phyloP scores from a whole-genome alignment of 2,797 vertebrate genomes.

The Fratercula arctica region DNA sequence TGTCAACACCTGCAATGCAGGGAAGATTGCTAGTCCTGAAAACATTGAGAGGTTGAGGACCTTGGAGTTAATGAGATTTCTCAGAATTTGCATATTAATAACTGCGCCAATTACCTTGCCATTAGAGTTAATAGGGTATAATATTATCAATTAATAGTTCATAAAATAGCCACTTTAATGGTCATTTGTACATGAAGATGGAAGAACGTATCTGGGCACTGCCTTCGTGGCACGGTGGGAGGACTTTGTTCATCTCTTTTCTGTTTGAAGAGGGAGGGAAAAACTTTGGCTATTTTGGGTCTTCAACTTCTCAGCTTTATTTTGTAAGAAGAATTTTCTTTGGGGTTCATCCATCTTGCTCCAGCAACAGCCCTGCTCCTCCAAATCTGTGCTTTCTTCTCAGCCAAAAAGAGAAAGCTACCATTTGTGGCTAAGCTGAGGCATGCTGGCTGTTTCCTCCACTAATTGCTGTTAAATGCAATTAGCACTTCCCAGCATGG shows the following conservation, averaged over 20 bases:
- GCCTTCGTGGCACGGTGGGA: fast-evolving
- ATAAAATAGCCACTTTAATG: neutral
- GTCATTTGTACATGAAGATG: neutral
- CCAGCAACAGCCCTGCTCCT: neutral
- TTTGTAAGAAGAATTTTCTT: neutral
- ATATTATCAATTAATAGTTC: conserved; percentile 21
- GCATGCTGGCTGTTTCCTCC: neutral
- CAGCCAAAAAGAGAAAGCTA: neutral
- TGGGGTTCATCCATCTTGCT: neutral
- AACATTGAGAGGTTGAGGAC: neutral
- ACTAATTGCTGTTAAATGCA: neutral
- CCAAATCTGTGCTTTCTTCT: neutral
- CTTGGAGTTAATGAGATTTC: neutral
- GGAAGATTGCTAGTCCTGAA: neutral
- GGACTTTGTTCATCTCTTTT: neutral
- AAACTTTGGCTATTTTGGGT: neutral
- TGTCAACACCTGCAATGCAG: neutral
- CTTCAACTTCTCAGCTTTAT: neutral
- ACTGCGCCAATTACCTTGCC: neutral
- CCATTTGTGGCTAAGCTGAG: fast-evolving
- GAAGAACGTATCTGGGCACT: neutral
- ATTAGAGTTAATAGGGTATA: neutral
- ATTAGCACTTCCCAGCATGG: neutral
- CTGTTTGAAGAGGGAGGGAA: neutral
- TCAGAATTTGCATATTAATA: conserved; percentile 48